phyloP scores from a whole-genome alignment of 2,888 invertebrate species.

The Argynnis bischoffii region DNA sequence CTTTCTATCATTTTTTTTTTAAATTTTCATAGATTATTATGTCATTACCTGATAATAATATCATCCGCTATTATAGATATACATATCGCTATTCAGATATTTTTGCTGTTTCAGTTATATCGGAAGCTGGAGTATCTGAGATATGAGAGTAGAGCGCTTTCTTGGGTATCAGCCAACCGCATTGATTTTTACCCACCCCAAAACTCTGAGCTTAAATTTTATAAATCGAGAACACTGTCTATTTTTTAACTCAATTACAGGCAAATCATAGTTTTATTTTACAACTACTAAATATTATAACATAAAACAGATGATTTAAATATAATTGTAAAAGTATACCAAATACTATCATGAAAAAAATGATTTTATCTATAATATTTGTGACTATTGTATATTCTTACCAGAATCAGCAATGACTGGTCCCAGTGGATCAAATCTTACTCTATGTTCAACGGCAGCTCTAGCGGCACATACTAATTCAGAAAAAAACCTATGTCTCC shows the following conservation, averaged over 20 bases:
- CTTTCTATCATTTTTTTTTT: no score
- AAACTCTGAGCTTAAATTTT: constrained; percentile 30
- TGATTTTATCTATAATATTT: no score
- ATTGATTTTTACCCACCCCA: constrained; percentile 44
- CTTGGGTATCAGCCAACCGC: constrained; percentile 48
- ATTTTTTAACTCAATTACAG: neutral
- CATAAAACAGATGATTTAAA: no score
- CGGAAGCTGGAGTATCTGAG: constrained; percentile 20
- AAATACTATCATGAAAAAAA: no score
- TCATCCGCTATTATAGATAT: neutral
- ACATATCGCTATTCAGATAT: neutral
- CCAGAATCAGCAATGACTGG: constrained; percentile 84
- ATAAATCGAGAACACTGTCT: constrained; percentile 3
- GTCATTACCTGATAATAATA: neutral
- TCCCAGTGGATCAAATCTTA: constrained; percentile 88
- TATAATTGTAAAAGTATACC: no score
- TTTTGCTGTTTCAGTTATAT: constrained; percentile 4
- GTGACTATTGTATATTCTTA: constrained; percentile 52
- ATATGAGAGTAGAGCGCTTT: constrained; percentile 32
- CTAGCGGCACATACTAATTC: constrained; percentile 88
- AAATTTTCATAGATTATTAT: neutral
- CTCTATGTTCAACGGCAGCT: constrained; percentile 88
- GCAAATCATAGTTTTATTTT: neutral
- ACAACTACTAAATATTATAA: neutral
- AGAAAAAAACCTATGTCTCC: constrained; percentile 89